Evolutionary conservation across 2,113 vertebrate species (phyloP), one percentile per base, ranked within the genome.

Genomic region (Zeus faber): DNA sequence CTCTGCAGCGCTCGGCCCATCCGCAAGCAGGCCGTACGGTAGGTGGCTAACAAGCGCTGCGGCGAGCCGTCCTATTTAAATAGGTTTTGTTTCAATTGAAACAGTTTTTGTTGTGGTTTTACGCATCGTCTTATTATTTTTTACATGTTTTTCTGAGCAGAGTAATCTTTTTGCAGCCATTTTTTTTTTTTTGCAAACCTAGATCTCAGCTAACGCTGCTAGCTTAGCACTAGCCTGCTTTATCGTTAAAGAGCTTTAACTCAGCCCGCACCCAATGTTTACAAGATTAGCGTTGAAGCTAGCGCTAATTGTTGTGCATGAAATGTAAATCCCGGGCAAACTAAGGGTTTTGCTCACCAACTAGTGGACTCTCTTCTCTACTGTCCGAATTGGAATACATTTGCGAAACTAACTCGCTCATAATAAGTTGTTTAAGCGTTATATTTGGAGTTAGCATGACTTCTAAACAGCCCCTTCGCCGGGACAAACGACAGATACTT

Each of bases 1-100:
- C 66, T 59, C 68, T 71, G 54, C 54, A 45, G 45, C 55, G 57
- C 66, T 62, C 25, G 74, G 84, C 75, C 67, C 63, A 46, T 29
- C 67, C 67, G 62, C 59, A 45, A 62, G 67, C 40, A 29, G 21
- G 64, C 27, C n/a, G 10, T 46, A 59, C 59, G 87, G 89, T 89
- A 77, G 85, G 85, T 80, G 62, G 54, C 64, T 65, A 33, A 43
- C 43, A 22, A 20, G 41, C 22, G 11, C 24, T 8, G 35, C 31
- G 8, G 16, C 11, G 17, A 8, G 16, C 5, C 14, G n/a, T 10
- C 33, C 3, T 53, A 21, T n/a, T 9, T 18, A 6, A 20, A 45
- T 18, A 6, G 6, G 8, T 21, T 18, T 0, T 26, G 20, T 16
- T 40, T 22, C 43, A 23, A 16, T 23, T 25, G 2, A 17, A n/a